phyloP scores from a whole-genome alignment of 2,113 vertebrate species.

The Triplophysa rosa region DNA sequence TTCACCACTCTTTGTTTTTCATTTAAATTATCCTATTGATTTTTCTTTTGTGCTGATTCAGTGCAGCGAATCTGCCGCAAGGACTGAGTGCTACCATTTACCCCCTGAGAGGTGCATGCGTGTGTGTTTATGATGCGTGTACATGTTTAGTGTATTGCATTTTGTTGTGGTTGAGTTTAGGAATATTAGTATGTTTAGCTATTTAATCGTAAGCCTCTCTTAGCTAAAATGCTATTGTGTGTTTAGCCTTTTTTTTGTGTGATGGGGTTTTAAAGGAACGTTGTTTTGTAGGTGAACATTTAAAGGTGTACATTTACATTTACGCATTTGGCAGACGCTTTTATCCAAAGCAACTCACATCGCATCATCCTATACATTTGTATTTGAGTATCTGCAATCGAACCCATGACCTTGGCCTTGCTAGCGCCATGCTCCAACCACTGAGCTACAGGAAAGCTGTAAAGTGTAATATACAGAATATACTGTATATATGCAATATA shows the following conservation, averaged over 20 bases:
- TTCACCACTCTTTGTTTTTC: conserved; percentile 59
- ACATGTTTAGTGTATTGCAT: neutral
- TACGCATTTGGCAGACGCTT: no score
- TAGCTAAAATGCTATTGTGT: neutral
- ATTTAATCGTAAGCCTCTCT: neutral
- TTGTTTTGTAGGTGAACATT: neutral
- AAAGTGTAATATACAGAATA: no score
- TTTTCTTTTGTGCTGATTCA: conserved; percentile 56
- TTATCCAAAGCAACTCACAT: no score
- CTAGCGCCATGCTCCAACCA: no score
- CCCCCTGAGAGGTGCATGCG: conserved; percentile 8
- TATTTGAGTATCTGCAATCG: no score
- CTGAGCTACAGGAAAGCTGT: no score
- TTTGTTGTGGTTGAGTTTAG: neutral
- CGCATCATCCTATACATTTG: no score
- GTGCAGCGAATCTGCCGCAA: conserved; percentile 43
- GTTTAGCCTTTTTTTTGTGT: neutral
- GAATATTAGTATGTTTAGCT: neutral
- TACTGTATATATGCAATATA: no score
- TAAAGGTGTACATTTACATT: no score
- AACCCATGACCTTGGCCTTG: no score
- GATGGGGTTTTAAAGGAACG: neutral
- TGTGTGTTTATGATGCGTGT: conserved; percentile 27
- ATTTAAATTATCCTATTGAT: conserved; percentile 59
- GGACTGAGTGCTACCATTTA: conserved; percentile 44